Conservation (phyloP, 1,140 invertebrate species). For the Laupala kohalensis region DNA sequence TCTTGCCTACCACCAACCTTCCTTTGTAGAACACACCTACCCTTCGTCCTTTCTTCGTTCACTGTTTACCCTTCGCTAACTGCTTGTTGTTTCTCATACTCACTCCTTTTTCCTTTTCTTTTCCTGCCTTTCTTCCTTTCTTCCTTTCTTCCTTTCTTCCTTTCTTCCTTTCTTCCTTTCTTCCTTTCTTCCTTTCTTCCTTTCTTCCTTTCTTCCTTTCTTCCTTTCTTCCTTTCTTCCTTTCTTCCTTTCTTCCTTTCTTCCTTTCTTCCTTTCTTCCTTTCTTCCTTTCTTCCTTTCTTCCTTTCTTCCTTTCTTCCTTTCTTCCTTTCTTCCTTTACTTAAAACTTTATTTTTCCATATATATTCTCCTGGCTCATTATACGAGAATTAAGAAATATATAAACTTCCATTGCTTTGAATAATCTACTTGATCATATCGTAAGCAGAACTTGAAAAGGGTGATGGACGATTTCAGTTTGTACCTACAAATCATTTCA, state of each 20-base stretch:
- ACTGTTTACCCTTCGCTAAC: neutral
- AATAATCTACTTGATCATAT: too few relatives aligned
- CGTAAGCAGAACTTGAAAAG: too few relatives aligned
- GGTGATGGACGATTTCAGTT: too few relatives aligned
- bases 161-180: constrained; percentile 5
- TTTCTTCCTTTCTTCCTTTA: neutral
- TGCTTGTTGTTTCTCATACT: neutral
- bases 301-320: neutral
- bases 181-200: neutral
- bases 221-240: neutral
- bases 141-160: constrained; percentile 9
- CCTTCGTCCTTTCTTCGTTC: neutral
- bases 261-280: neutral
- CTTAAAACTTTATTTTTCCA: too few relatives aligned
- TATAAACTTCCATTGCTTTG: too few relatives aligned
- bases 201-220: neutral
- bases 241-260: neutral
- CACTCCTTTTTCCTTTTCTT: constrained; percentile 15
- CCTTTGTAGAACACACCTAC: too few relatives aligned
- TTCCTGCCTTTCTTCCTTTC: constrained; percentile 15
- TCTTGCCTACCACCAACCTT: too few relatives aligned
- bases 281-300: neutral
- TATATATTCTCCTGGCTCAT: too few relatives aligned
- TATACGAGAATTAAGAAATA: too few relatives aligned
- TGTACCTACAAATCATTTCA: too few relatives aligned